Percentiles rank a stretch among this genome's conserved stretches.
These are phyloP conservation scores for Poliocrania exsul DNA, from an alignment of 2,797 vertebrate genomes.

Conservation along the genomic window DNA sequence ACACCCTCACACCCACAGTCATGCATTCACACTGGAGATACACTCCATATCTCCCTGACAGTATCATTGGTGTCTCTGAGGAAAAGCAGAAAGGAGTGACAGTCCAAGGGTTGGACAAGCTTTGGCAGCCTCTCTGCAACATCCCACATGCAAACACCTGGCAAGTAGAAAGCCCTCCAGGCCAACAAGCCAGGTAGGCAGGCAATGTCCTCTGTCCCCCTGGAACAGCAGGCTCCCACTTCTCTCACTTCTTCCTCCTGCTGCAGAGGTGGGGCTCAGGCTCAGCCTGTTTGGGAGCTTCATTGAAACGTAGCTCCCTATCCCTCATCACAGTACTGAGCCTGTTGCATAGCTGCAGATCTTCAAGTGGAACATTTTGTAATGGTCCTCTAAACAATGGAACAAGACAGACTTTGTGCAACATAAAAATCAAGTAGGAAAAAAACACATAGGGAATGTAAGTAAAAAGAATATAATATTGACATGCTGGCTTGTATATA, in stretches of 20 bases:
- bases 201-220: background rate
- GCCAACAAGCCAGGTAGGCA: background rate
- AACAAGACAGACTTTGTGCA: background rate
- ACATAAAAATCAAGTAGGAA: background rate
- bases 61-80: background rate
- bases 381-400: background rate
- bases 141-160: background rate
- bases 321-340: fast-evolving
- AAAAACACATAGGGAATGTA: background rate
- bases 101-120: background rate
- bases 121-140: background rate
- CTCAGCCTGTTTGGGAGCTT: background rate
- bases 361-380: background rate
- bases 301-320: background rate
- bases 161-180: background rate
- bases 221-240: background rate
- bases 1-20: background rate
- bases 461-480: background rate
- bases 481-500: background rate
- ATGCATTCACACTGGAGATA: background rate
- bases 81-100: background rate
- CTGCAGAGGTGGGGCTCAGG: background rate
- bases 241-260: background rate
- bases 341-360: background rate
- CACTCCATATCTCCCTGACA: background rate